phyloP scores from a whole-genome alignment of 2,113 vertebrate genomes.

The Cardinalis cardinalis region DNA sequence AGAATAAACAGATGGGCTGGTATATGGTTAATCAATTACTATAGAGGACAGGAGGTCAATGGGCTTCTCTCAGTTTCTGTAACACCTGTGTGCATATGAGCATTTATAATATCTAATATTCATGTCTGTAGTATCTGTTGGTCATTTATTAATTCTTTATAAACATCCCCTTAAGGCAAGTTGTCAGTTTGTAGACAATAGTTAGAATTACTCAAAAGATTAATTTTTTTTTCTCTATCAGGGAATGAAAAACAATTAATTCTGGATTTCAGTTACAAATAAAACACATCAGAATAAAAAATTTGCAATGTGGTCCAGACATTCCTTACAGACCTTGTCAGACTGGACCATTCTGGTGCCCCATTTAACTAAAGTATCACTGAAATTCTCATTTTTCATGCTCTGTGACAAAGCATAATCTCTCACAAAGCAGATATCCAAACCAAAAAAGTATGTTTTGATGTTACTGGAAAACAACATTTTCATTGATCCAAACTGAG shows the following conservation, averaged over 20 bases:
- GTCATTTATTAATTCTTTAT: background rate
- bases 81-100: background rate
- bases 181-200: background rate
- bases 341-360: background rate
- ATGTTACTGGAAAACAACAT: constrained; percentile 1
- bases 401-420: background rate
- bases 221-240: background rate
- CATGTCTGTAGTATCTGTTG: background rate
- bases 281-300: background rate
- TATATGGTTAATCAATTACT: background rate
- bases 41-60: background rate
- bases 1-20: background rate
- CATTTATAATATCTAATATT: background rate
- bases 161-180: background rate
- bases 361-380: background rate
- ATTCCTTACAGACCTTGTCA: background rate
- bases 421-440: constrained; percentile 4
- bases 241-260: background rate
- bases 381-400: background rate
- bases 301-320: background rate
- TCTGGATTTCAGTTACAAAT: background rate
- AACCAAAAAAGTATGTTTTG: background rate
- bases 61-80: background rate
- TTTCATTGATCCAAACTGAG: constrained; percentile 8
- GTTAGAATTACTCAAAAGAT: background rate